phyloP scores from a whole-genome alignment of 2,888 invertebrate species.

The Nemoura dubitans region DNA sequence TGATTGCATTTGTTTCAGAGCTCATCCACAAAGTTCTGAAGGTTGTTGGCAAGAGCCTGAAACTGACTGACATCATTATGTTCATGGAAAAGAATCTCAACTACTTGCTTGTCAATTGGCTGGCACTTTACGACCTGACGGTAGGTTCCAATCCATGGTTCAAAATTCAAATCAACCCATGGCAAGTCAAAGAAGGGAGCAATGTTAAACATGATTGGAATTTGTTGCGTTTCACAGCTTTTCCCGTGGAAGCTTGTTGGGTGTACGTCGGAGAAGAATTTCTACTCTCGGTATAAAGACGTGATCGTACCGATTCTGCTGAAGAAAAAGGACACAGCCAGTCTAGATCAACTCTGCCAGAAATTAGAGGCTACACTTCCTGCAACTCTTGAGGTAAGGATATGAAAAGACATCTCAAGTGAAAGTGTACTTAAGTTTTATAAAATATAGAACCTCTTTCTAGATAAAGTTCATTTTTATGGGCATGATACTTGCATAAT shows the following conservation, averaged over 20 bases:
- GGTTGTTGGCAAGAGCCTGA: conserved; percentile 56
- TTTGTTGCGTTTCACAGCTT: conserved; percentile 49
- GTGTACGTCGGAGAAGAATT: conserved; percentile 57
- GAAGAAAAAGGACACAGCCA: conserved; percentile 56
- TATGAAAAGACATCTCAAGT: too few species aligned
- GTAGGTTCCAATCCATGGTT: too few species aligned
- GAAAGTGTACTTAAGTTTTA: too few species aligned
- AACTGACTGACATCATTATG: conserved; percentile 55
- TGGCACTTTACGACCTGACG: conserved; percentile 59
- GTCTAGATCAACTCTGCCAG: conserved; percentile 55
- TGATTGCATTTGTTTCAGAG: conserved; percentile 52
- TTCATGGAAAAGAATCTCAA: conserved; percentile 62
- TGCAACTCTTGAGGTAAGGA: conserved; percentile 52
- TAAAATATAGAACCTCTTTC: too few species aligned
- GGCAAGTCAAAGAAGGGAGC: too few species aligned
- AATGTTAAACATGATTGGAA: too few species aligned
- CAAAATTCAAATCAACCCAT: too few species aligned
- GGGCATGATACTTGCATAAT: too few species aligned
- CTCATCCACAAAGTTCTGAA: conserved; percentile 62
- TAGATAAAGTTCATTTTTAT: too few species aligned
- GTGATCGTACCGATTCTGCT: conserved; percentile 61
- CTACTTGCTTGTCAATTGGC: conserved; percentile 64
- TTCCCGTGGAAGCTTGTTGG: conserved; percentile 59
- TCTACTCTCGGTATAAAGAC: conserved; percentile 60
- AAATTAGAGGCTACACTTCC: conserved; percentile 51